phyloP scores from a whole-genome alignment of 2,797 vertebrate genomes.

The Etheostoma perlongum region DNA sequence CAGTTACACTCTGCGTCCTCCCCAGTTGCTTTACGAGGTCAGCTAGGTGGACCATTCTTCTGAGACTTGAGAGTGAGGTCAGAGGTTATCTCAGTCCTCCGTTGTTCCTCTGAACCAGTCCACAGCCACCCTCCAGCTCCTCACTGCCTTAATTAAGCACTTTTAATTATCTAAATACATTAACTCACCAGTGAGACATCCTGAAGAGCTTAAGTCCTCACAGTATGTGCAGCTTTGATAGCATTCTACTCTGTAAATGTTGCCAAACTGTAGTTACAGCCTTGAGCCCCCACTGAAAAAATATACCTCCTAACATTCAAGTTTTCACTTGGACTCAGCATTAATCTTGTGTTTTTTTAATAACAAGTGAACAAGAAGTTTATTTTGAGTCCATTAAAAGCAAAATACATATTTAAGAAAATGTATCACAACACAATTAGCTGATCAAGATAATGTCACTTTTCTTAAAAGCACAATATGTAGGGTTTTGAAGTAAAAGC shows the following conservation, averaged over 20 bases:
- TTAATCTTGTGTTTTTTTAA: neutral
- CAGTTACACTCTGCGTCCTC: conserved; percentile 36
- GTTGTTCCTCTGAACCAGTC: conserved; percentile 52
- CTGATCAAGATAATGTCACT: neutral
- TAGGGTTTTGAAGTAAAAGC: neutral
- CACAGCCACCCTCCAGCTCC: conserved; percentile 45
- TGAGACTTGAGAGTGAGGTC: conserved; percentile 57
- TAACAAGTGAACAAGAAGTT: conserved; percentile 8
- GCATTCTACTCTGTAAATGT: conserved; percentile 31
- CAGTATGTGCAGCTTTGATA: conserved; percentile 38
- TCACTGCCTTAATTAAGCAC: conserved; percentile 76
- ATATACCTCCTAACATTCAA: neutral
- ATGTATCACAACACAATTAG: neutral
- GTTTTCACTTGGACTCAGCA: conserved; percentile 3
- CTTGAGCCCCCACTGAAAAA: conserved; percentile 16
- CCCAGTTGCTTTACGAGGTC: conserved; percentile 43
- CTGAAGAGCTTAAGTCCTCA: conserved; percentile 53
- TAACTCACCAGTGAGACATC: conserved; percentile 67
- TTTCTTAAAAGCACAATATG: neutral
- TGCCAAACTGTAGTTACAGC: conserved; percentile 25
- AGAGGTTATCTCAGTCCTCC: conserved; percentile 71
- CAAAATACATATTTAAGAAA: neutral
- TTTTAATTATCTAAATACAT: conserved; percentile 76
- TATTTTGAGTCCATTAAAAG: neutral
- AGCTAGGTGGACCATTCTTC: conserved; percentile 37